Percentiles rank a stretch among this genome's conserved stretches.
Conservation (phyloP, 2,113 vertebrate genomes). For the Charina bottae region DNA sequence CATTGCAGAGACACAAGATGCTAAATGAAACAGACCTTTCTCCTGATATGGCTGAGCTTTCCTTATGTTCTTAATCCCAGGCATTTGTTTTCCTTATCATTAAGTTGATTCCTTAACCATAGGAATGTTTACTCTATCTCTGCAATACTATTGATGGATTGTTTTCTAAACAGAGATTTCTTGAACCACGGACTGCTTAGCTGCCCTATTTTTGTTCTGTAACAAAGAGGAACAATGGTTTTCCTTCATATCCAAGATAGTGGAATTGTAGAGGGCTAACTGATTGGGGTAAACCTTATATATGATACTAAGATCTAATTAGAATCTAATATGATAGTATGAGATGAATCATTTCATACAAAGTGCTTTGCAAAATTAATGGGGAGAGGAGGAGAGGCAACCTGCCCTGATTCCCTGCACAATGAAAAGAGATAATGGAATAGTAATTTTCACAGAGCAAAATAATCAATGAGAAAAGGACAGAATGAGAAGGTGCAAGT, state of each 20-base stretch:
- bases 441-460: neutral
- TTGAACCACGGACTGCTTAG: neutral
- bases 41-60: neutral
- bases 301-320: neutral
- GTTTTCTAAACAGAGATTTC: neutral
- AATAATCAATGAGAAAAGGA: neutral
- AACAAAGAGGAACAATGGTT: neutral
- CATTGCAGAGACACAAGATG: neutral
- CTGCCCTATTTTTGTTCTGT: neutral
- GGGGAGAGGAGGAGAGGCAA: neutral
- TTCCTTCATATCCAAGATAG: neutral
- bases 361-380: neutral
- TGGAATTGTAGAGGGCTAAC: neutral
- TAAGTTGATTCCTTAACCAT: neutral
- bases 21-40: neutral
- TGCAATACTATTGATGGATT: neutral
- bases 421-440: neutral
- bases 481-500: neutral
- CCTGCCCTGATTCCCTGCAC: neutral
- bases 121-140: neutral
- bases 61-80: neutral
- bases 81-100: neutral
- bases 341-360: neutral
- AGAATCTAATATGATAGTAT: neutral
- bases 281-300: neutral